A percentile compares a stretch with the other conserved stretches of the same genome.
These are phyloP conservation scores for Protaetia brevitarsis DNA, from an alignment of 1,140 invertebrate species.

Conservation along the genomic window DNA sequence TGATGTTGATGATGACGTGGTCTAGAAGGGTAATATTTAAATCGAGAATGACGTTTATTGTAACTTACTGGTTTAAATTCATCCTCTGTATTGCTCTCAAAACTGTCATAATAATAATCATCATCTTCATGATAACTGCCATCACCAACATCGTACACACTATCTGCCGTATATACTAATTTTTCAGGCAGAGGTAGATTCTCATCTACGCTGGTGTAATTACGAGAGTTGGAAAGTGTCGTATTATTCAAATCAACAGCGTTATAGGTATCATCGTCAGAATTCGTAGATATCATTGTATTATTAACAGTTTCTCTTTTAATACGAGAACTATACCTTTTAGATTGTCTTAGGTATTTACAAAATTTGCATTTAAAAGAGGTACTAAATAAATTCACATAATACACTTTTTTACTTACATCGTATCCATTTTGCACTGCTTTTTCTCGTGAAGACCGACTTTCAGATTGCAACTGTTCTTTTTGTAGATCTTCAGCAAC, in stretches of 20 bases:
- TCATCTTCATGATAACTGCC: neutral
- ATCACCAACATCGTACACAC: neutral
- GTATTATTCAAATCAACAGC: neutral
- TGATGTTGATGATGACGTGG: neutral
- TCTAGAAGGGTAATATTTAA: neutral
- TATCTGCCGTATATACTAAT: neutral
- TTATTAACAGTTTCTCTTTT: too few relatives aligned
- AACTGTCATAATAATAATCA: neutral
- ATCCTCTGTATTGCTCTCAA: neutral
- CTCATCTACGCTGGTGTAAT: too few relatives aligned
- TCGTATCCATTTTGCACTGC: neutral
- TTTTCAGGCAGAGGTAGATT: neutral
- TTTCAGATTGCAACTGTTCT: neutral
- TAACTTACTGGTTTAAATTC: neutral
- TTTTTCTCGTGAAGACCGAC: neutral
- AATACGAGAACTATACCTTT: neutral
- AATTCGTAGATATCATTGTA: too few relatives aligned
- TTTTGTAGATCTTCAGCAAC: neutral
- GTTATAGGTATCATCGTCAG: neutral
- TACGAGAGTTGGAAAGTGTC: too few relatives aligned
- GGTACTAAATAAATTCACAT: neutral
- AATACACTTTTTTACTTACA: neutral
- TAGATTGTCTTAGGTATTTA: neutral
- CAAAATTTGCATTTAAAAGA: neutral
- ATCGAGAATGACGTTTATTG: neutral